Evolutionary conservation across 2,113 vertebrate genomes (phyloP), one percentile per base, ranked within the genome.

Genomic region (Bombycilla garrulus): DNA sequence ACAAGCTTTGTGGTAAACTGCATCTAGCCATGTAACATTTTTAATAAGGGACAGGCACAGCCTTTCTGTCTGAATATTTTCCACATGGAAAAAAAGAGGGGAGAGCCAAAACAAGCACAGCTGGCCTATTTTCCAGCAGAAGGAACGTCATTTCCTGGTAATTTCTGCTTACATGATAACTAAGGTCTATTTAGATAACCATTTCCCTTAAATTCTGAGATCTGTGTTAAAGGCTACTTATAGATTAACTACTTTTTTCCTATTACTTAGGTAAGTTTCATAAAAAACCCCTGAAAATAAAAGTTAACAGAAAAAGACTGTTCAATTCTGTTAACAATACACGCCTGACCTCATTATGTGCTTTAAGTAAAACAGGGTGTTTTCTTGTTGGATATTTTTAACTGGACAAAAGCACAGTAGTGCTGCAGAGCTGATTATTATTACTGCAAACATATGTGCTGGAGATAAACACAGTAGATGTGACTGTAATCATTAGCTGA

Each of bases 101-200:
- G 91, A 95, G 90, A 95, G 97, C 97, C 97, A 98, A 98, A 98
- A 93, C 95, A 97, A 98, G 96, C 98, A 98, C 97, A 98, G 97
- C 97, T 98, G 97, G 87, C 56, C 95, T 94, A 73, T 96, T 97
- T 98, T 97, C 95, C 94, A 83, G 81, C 35, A 60, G 92, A 73
- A 91, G 65, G 78, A 96, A 96, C 66, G 50, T 98, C 93, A 98
- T 97, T 98, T 98, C 97, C 97, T 97, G 95, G 90, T 95, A 96
- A 84, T 96, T 95, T 97, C 95, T 96, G 97, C 96, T 96, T 88
- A 93, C 90, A 90, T 88, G 97, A 98, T 97, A 98, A 97, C 95
- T 90, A 92, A 94, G 76, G 81, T 88, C 88, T 98, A 97, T 97
- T 98, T 96, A 97, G 97, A 97, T 97, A 98, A 95, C 92, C 36